Evolutionary conservation across 2,888 invertebrate genomes (phyloP), one percentile per base, ranked within the genome.

Genomic region (Parnassius orleans): DNA sequence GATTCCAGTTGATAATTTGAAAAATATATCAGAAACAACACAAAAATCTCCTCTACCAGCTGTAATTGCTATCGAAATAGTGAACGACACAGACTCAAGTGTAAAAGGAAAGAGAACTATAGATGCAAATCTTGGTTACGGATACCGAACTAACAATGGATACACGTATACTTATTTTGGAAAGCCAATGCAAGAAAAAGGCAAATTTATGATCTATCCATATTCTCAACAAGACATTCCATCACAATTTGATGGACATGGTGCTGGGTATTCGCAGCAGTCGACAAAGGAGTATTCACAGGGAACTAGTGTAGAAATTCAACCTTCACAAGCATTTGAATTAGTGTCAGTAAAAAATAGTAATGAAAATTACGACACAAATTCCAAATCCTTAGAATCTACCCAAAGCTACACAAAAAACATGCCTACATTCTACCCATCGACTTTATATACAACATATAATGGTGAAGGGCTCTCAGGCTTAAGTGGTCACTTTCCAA

Each of bases 51-150:
- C 84, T 15, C 87, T 89, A 57, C 93, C 93, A 7, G 93, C 93
- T 53, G 93, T 94, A 7, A 91, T 94, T 65, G 94, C 94, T 1
- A 93, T 94, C 61, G 93, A 94, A 81, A 93, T 94, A 57, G 92
- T 93, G 0, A 93, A 93, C 61, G 92, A 92, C 64, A 92, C 92
- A 3, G 87, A 92, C 41, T 80, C 90, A 5, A 92, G 92, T 67
- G 71, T 73, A 3, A 93, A 93, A 78, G 92, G 89, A 0, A 96
- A 96, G 75, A 88, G 96, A 69, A 96, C 96, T 0, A 94, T 96
- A 12, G 95, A 96, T 68, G 93, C 93, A 1, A 94, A 94, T 55
- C 84, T 96, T 11, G 96, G 96, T 63, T 96, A 95, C 76, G 95
- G 95, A 9, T 93, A 93, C 67, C 88, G 89, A 69, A 89, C 89